Evolutionary conservation across 1,140 invertebrate genomes (phyloP).

Genomic region (Drosophila repleta): DNA sequence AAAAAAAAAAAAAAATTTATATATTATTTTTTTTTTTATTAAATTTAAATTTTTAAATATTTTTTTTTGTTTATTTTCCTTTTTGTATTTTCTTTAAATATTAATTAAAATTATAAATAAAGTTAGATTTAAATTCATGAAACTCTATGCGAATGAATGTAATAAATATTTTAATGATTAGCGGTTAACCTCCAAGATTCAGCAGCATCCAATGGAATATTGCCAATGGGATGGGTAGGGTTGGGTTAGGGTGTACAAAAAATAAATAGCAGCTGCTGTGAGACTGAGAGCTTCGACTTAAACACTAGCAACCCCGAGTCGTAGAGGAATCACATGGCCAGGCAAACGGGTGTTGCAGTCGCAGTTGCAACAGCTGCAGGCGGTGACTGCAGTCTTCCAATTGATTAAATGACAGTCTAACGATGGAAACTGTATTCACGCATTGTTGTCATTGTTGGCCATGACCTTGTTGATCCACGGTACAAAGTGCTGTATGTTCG

Average conservation of each 20-base stretch:
- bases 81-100: slow-evolving; percentile 36
- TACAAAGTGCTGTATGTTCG: slow-evolving; percentile 95
- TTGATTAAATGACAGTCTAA: slow-evolving; percentile 21
- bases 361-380: slow-evolving; percentile 43
- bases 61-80: background rate
- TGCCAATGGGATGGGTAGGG: background rate
- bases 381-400: slow-evolving; percentile 62
- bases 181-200: slow-evolving; percentile 21
- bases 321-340: slow-evolving; percentile 81
- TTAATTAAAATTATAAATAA: slow-evolving; percentile 47
- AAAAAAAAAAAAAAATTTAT: too few relatives aligned
- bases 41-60: too few relatives aligned
- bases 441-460: slow-evolving; percentile 83
- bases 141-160: slow-evolving; percentile 30
- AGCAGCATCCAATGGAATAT: slow-evolving; percentile 20
- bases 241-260: background rate
- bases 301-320: slow-evolving; percentile 81
- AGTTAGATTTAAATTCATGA: slow-evolving; percentile 43
- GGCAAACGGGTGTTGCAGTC: slow-evolving; percentile 40
- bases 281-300: slow-evolving; percentile 53
- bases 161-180: slow-evolving; percentile 65
- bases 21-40: too few relatives aligned
- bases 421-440: slow-evolving; percentile 37
- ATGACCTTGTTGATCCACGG: slow-evolving; percentile 95
- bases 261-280: slow-evolving; percentile 62